Evolutionary conservation across 2,797 vertebrate genomes (phyloP).

Genomic region (Rhabdophis nuchalis): DNA sequence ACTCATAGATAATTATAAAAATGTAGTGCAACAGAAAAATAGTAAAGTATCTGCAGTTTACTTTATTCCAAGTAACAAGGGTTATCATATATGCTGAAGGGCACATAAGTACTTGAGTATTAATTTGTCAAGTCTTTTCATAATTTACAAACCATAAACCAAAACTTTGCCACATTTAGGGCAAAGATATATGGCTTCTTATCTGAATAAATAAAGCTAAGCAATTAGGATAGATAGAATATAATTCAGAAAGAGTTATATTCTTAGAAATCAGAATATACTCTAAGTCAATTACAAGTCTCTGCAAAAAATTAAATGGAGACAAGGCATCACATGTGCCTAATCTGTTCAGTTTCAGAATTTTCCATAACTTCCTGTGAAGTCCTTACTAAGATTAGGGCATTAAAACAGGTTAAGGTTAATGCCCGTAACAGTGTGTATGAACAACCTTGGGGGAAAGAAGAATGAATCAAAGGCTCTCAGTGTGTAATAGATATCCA

Average conservation of each 20-base stretch:
- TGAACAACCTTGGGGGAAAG: neutral
- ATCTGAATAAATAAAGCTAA: neutral
- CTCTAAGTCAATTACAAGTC: neutral
- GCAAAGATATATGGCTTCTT: neutral
- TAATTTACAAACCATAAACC: neutral
- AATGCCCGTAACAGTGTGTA: neutral
- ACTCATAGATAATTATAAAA: neutral
- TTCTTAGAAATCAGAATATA: neutral
- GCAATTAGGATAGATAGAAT: neutral
- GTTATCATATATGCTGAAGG: neutral
- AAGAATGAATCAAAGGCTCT: neutral
- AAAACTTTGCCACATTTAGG: neutral
- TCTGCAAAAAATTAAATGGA: neutral
- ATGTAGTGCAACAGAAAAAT: neutral
- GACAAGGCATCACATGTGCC: neutral
- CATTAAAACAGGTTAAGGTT: neutral
- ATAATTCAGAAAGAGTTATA: neutral
- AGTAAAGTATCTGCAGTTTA: neutral
- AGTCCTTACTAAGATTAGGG: neutral
- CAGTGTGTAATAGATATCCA: neutral
- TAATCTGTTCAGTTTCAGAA: neutral
- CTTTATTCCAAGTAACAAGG: neutral
- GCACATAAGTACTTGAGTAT: neutral
- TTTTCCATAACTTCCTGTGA: neutral
- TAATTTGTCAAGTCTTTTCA: neutral